phyloP scores from a whole-genome alignment of 2,113 vertebrate genomes.

The Gallinago undulata region DNA sequence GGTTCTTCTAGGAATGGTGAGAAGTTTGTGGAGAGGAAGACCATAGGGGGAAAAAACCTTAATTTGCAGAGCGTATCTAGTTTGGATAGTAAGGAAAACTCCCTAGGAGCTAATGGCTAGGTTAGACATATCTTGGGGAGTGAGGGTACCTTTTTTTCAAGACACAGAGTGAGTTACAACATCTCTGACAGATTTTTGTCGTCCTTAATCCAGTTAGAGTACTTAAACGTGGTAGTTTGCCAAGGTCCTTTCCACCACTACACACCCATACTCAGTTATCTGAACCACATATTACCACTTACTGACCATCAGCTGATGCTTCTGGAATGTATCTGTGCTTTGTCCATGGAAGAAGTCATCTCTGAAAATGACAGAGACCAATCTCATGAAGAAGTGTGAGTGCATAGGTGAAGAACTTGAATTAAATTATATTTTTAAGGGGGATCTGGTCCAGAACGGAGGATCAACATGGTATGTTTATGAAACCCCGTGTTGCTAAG shows the following conservation, averaged over 20 bases:
- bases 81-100: not conserved
- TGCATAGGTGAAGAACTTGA: not conserved
- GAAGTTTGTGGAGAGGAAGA: not conserved
- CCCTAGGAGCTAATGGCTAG: not conserved
- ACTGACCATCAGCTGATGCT: not conserved
- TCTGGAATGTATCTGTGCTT: not conserved
- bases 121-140: not conserved
- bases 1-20: not conserved
- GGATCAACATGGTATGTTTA: not conserved
- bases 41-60: accelerated
- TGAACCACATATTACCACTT: not conserved
- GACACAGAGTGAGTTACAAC: not conserved
- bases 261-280: not conserved
- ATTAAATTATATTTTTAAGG: not conserved
- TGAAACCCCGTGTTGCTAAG: not conserved
- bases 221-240: not conserved
- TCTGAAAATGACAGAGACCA: not conserved
- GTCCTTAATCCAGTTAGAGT: not conserved
- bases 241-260: not conserved
- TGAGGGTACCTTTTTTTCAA: not conserved
- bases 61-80: not conserved
- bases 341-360: not conserved
- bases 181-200: not conserved
- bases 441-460: not conserved
- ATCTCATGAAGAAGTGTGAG: not conserved